These are phyloP conservation scores for Serranus cabrilla DNA, from an alignment of 2,797 vertebrate species.

Conservation along the genomic window DNA sequence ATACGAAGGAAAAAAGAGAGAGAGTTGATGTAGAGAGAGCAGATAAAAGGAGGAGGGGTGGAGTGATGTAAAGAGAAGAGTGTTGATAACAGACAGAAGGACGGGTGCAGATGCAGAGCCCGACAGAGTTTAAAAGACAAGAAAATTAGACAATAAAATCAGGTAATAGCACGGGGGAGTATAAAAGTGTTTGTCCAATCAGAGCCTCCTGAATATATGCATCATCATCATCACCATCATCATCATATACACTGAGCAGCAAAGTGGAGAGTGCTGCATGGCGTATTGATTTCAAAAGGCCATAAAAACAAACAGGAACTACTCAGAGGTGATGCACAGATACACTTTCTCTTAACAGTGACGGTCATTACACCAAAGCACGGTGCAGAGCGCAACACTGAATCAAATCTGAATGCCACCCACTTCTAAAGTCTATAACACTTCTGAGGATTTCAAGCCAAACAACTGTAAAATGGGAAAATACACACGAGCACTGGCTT, in stretches of 20 bases:
- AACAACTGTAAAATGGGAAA: slow-evolving; percentile 43
- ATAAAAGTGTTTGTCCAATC: slow-evolving; percentile 60
- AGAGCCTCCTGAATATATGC: slow-evolving; percentile 50
- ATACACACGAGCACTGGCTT: neutral
- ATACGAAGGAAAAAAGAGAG: slow-evolving; percentile 32
- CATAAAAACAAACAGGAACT: slow-evolving; percentile 72
- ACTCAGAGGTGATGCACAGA: slow-evolving; percentile 56
- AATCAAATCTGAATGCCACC: slow-evolving; percentile 48
- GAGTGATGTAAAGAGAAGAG: slow-evolving; percentile 52
- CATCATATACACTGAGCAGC: slow-evolving; percentile 53
- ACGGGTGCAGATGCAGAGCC: slow-evolving; percentile 32
- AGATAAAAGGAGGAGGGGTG: slow-evolving; percentile 48
- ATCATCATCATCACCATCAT: slow-evolving; percentile 53
- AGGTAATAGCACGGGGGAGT: slow-evolving; percentile 49
- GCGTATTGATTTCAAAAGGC: slow-evolving; percentile 58
- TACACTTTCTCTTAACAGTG: slow-evolving; percentile 48
- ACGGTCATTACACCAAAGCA: slow-evolving; percentile 59
- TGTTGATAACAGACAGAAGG: slow-evolving; percentile 45
- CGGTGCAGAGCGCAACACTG: slow-evolving; percentile 32
- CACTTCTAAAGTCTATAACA: slow-evolving; percentile 16
- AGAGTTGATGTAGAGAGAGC: slow-evolving; percentile 60
- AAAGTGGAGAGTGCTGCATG: slow-evolving; percentile 56
- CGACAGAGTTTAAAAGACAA: slow-evolving; percentile 60
- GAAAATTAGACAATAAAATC: slow-evolving; percentile 76
- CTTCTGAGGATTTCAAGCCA: slow-evolving; percentile 28